phyloP scores from a whole-genome alignment of 2,888 invertebrate species.

The Drosophila borborema region DNA sequence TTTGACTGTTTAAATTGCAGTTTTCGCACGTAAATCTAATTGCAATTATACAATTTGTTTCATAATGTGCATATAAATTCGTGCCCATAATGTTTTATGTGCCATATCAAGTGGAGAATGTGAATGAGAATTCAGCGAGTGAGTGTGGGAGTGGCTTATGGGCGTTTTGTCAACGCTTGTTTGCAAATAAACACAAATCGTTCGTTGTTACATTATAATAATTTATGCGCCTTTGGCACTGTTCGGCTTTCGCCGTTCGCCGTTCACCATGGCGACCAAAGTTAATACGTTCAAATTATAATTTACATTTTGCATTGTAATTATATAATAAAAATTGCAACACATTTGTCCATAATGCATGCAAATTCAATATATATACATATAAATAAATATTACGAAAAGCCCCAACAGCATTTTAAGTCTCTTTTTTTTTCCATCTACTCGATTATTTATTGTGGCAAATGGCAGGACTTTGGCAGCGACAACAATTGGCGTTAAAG shows the following conservation, averaged over 20 bases:
- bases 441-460: conserved; percentile 22
- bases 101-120: conserved; percentile 29
- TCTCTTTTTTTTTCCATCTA: not conserved
- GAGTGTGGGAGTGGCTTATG: not conserved
- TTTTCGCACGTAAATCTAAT: conserved; percentile 66
- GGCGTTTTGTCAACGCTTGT: conserved; percentile 44
- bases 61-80: conserved; percentile 63
- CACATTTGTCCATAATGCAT: conserved; percentile 25
- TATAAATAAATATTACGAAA: not conserved
- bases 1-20: conserved; percentile 43
- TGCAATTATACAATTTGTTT: conserved; percentile 77
- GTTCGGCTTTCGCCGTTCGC: not conserved
- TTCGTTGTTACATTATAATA: conserved; percentile 59
- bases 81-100: conserved; percentile 41
- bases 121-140: not conserved
- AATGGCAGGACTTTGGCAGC: conserved; percentile 46
- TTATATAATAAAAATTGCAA: conserved; percentile 42
- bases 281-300: conserved; percentile 55
- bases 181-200: conserved; percentile 78
- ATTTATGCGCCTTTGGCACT: conserved; percentile 56
- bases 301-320: conserved; percentile 54
- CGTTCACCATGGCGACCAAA: conserved; percentile 28
- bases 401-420: conserved; percentile 9
- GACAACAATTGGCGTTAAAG: conserved; percentile 36
- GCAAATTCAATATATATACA: conserved; percentile 9